A percentile compares a stretch with the other conserved stretches of the same genome.
These are phyloP conservation scores for Megaustenia siamemsis DNA, from an alignment of 2,888 invertebrate genomes.

Conservation along the genomic window DNA sequence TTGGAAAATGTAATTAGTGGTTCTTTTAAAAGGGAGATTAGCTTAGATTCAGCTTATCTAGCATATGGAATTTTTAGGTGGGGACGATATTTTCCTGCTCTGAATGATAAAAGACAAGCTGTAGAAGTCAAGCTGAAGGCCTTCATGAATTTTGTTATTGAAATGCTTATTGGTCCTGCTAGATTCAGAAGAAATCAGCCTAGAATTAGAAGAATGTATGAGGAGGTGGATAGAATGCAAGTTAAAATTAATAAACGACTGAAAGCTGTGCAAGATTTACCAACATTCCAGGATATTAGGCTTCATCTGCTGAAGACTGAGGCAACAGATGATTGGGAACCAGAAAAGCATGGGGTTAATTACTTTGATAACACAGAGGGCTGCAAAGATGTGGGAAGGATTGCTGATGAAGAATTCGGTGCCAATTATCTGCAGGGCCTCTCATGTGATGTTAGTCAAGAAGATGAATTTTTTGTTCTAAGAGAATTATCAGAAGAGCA, in stretches of 20 bases:
- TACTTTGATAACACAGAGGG: conserved; percentile 9
- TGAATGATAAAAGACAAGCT: neutral
- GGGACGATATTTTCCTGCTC: conserved; percentile 35
- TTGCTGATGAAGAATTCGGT: neutral
- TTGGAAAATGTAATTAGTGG: conserved; percentile 50
- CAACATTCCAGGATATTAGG: conserved; percentile 39
- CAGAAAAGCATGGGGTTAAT: conserved; percentile 3
- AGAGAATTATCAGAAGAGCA: neutral
- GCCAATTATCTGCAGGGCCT: neutral
- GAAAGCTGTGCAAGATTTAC: conserved; percentile 31
- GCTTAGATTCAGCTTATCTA: conserved; percentile 32
- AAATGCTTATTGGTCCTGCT: conserved; percentile 15
- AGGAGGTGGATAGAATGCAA: conserved; percentile 29
- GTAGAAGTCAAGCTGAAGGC: conserved; percentile 43
- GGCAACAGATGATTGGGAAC: conserved; percentile 36
- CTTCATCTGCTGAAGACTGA: conserved; percentile 40
- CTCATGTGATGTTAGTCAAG: neutral
- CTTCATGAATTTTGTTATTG: conserved; percentile 20
- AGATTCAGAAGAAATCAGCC: neutral
- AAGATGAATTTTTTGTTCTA: neutral
- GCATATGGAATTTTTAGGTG: conserved; percentile 49
- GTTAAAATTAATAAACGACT: conserved; percentile 39
- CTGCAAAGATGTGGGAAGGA: neutral
- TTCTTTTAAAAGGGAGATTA: neutral
- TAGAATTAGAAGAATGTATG: conserved; percentile 8